phyloP scores from a whole-genome alignment of 2,113 vertebrate species.

The Callipepla squamata region DNA sequence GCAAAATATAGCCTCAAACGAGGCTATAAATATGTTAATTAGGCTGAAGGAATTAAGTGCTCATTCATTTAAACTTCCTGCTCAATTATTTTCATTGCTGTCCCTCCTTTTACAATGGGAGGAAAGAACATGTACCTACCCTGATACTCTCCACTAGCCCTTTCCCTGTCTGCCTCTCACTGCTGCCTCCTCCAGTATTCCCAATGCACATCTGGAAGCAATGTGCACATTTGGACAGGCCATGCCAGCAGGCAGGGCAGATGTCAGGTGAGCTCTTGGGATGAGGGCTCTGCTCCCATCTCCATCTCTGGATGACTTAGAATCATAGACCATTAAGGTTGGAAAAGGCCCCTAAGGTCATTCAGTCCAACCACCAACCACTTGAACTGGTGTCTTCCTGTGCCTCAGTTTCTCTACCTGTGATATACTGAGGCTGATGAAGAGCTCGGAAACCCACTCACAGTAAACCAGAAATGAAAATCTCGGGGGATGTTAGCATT shows the following conservation, averaged over 20 bases:
- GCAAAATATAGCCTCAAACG: slow-evolving; percentile 23
- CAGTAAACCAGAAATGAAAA: not conserved
- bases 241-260: not conserved
- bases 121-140: not conserved
- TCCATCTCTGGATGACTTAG: not conserved
- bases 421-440: not conserved
- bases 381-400: fast-evolving
- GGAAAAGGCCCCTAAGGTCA: too few species aligned
- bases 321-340: too few species aligned
- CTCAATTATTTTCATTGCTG: slow-evolving; percentile 20
- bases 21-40: slow-evolving; percentile 36
- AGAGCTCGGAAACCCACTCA: not conserved
- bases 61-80: slow-evolving; percentile 54
- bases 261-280: fast-evolving
- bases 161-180: not conserved
- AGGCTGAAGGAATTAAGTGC: slow-evolving; percentile 45
- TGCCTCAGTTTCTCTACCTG: not conserved
- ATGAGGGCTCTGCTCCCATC: not conserved
- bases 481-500: not conserved
- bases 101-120: not conserved
- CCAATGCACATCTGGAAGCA: not conserved
- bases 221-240: fast-evolving
- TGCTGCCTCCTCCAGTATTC: too few species aligned
- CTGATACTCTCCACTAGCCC: fast-evolving
- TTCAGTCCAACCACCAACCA: too few species aligned